Percentiles rank a stretch among this genome's conserved stretches.
phyloP scores from a whole-genome alignment of 2,888 invertebrate genomes.

The Xanthia togata region DNA sequence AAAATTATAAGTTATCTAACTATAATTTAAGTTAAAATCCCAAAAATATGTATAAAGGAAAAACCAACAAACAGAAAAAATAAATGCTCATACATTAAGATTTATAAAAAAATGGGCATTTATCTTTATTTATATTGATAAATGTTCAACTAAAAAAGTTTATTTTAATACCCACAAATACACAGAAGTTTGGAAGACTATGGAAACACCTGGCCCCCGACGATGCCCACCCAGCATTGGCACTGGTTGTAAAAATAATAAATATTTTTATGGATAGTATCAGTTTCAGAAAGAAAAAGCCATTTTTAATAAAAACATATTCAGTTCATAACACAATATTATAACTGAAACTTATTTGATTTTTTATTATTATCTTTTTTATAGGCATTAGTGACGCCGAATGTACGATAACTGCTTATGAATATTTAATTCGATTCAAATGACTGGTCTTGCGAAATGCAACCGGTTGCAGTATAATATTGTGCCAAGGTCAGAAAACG shows the following conservation, averaged over 20 bases:
- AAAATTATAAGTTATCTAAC: not conserved
- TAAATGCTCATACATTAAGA: not conserved
- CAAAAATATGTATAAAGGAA: not conserved
- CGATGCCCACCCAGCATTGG: no score
- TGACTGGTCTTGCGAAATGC: slow-evolving; percentile 35
- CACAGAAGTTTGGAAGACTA: not conserved
- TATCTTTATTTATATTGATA: not conserved
- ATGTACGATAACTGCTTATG: not conserved
- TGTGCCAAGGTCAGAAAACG: slow-evolving; percentile 37
- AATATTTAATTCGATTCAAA: slow-evolving; percentile 34
- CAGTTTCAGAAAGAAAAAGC: not conserved
- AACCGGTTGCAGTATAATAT: slow-evolving; percentile 3
- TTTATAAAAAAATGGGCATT: not conserved
- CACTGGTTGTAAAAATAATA: not conserved
- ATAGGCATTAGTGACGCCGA: slow-evolving; percentile 1
- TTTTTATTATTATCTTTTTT: not conserved
- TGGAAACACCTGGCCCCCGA: no score
- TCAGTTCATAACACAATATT: no score
- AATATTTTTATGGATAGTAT: not conserved
- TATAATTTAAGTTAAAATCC: not conserved
- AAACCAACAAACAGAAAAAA: not conserved
- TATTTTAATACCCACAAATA: no score
- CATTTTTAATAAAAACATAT: not conserved
- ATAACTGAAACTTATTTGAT: not conserved
- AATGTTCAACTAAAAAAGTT: not conserved